Conservation (phyloP, 2,888 invertebrate species). For the Nineta flava region DNA sequence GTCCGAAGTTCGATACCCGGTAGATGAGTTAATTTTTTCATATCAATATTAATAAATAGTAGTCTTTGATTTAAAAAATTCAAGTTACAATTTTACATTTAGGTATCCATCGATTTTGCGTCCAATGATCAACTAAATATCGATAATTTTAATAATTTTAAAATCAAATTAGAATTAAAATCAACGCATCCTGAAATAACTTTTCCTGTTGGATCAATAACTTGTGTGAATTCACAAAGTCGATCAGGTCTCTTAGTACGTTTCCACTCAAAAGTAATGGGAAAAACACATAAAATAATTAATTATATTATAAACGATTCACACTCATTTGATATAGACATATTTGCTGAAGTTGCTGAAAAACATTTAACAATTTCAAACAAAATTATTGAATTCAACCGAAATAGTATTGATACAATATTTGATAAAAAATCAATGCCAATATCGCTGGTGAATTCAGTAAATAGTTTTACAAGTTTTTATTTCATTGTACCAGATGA, state of each 20-base stretch:
- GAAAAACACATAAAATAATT: not conserved
- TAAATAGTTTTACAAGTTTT: not conserved
- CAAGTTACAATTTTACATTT: too few relatives aligned
- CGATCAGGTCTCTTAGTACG: not conserved
- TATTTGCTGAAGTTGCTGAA: not conserved
- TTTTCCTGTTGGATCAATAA: not conserved
- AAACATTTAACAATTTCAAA: not conserved
- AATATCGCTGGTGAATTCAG: not conserved
- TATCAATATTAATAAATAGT: too few relatives aligned
- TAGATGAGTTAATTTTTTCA: too few relatives aligned
- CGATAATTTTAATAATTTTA: constrained; percentile 9
- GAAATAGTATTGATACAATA: not conserved
- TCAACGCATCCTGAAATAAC: not conserved
- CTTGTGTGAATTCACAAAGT: not conserved
- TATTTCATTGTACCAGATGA: not conserved
- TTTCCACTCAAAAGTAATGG: not conserved
- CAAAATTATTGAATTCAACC: not conserved
- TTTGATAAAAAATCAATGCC: not conserved
- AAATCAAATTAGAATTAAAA: constrained; percentile 12
- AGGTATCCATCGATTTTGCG: not conserved
- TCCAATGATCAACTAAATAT: constrained; percentile 4
- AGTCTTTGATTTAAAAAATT: too few relatives aligned
- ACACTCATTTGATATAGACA: not conserved
- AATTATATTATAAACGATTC: not conserved
- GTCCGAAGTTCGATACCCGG: too few relatives aligned